These are phyloP conservation scores for Hemiscyllium ocellatum DNA, from an alignment of 2,113 vertebrate genomes.

Conservation along the genomic window DNA sequence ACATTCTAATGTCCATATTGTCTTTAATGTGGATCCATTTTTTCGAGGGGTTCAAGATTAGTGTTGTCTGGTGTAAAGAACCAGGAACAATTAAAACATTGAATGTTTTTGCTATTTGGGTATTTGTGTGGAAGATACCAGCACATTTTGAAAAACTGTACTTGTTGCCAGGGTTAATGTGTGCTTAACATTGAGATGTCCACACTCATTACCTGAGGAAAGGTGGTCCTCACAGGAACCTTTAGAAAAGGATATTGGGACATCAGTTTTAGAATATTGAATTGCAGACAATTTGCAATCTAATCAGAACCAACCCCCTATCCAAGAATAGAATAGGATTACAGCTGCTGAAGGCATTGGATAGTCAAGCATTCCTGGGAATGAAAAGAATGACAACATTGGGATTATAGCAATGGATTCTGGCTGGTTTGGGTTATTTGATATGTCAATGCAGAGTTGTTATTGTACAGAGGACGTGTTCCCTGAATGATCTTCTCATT, in stretches of 20 bases:
- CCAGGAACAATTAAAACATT: background rate
- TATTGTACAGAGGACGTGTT: background rate
- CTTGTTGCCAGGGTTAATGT: background rate
- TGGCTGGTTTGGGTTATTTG: background rate
- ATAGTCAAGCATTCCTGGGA: background rate
- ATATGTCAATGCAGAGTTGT: background rate
- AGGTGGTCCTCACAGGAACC: too few relatives aligned
- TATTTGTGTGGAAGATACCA: background rate
- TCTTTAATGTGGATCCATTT: background rate
- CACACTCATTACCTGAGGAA: background rate
- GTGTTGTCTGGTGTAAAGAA: background rate
- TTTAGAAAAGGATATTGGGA: background rate
- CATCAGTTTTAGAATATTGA: background rate
- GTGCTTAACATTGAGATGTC: too few relatives aligned
- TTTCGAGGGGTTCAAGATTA: background rate
- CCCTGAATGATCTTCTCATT: background rate
- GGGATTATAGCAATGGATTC: background rate
- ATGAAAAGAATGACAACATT: background rate
- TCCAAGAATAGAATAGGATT: background rate
- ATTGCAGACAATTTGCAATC: background rate
- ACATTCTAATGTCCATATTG: too few relatives aligned
- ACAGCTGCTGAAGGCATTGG: background rate
- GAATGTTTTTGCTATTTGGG: background rate
- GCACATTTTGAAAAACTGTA: background rate
- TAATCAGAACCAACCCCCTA: background rate